Base-by-base conservation (phyloP, 1,140 invertebrate species). In the Heterodera carotae region DNA sequence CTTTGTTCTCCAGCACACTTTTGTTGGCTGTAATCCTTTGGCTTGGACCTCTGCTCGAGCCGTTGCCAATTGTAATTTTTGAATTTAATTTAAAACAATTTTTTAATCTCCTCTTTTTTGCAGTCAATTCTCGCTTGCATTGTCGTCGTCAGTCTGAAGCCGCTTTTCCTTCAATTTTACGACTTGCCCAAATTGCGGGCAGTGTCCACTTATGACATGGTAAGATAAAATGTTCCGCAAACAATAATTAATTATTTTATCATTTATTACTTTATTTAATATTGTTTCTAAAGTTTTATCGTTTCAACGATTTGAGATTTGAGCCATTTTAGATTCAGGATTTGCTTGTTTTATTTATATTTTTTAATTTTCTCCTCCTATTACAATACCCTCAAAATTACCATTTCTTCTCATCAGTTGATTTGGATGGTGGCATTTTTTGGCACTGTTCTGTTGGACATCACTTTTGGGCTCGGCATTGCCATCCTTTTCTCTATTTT, bases 381-480 rank as follows among this genome's bases (percentile, higher is more conserved):
- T 39, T 69, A 8, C 39, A 62, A 1, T 62, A 31, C 12, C 29
- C 62, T 4, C 22, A 12, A 29, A 71, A 39, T 71, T 33, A 3
- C 27, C 29, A 5, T 29, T 27, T 25, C 22, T 70, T 70, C 27
- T 75, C 12, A n/a, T 66, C 78, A 90, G 90, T 81, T 85, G 62
- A 89, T 90, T 36, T 91, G 91, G 90, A 67, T 90, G n/a, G 88
- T 91, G n/a, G 89, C 90, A n/a, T 91, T 90, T 77, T 29, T 88
- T 25, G 85, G 89, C 31, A 90, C 89, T 1, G 84, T 90, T 12
- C 78, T 91, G 18, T 82, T 90, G 36, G 90, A 91, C 85, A 90
- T 91, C n/a, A 89, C 89, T 56, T 84, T 89, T 64, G 91, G 91
- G 5, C 87, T 91, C 59, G 78, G 89, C 29, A 85, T 90, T 25